Evolutionary conservation across 2,797 vertebrate genomes (phyloP).

Genomic region (Austrolebias charrua): DNA sequence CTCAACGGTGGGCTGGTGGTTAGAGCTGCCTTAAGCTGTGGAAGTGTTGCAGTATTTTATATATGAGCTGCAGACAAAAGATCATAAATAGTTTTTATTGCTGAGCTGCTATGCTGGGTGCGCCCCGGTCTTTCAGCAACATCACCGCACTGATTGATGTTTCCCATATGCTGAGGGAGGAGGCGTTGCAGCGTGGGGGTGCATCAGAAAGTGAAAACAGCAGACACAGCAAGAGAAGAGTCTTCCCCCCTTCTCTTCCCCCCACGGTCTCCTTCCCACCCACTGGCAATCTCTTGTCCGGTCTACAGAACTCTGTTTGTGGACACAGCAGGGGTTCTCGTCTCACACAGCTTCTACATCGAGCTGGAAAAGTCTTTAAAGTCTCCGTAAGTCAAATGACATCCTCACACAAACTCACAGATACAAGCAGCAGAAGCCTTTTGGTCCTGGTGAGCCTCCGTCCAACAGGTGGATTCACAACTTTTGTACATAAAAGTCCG

Average conservation of each 20-base stretch:
- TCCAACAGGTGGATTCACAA: constrained; percentile 27
- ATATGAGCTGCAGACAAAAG: constrained; percentile 40
- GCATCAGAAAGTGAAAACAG: constrained; percentile 35
- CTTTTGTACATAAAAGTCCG: not conserved
- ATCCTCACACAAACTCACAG: not conserved
- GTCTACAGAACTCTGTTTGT: constrained; percentile 35
- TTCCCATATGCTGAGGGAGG: constrained; percentile 33
- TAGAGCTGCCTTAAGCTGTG: constrained; percentile 46
- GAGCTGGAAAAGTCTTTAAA: constrained; percentile 24
- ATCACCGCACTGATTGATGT: constrained; percentile 66
- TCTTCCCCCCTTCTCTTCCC: not conserved
- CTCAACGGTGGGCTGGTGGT: constrained; percentile 43
- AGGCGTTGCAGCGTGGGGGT: constrained; percentile 11
- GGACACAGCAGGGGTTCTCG: constrained; percentile 25
- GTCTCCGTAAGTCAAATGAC: constrained; percentile 12
- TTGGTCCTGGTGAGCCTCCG: constrained; percentile 18
- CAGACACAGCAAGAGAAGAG: constrained; percentile 19
- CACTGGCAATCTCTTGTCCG: constrained; percentile 40
- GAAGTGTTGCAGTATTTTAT: constrained; percentile 61
- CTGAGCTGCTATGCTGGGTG: constrained; percentile 49
- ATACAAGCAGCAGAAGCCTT: constrained; percentile 17
- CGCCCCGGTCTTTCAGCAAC: constrained; percentile 59
- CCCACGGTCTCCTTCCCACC: constrained; percentile 29
- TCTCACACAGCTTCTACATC: constrained; percentile 29
- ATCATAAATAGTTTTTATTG: constrained; percentile 65